Evolutionary conservation across 64 coral and sea anemone genomes (phyloP), one percentile per base, ranked within the genome.

Genomic region (Actinia tenebrosa): DNA sequence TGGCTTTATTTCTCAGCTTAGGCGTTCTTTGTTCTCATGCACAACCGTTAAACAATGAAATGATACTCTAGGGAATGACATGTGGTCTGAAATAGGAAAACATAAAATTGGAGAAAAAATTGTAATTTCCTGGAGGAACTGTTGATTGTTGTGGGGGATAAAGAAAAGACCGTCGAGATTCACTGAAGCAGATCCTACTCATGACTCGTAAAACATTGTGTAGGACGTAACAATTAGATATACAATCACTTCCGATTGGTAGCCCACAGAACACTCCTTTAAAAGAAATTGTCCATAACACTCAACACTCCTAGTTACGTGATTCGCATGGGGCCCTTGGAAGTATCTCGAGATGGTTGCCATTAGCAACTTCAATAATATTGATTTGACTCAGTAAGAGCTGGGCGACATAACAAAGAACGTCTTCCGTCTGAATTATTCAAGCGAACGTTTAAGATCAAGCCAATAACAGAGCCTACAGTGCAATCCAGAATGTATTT

Each of bases 321-420:
- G 63, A 23, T 66, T 66, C 20, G 20, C n/a, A 22, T 7, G 7
- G 63, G 63, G 8, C 8, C 1, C n/a, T 30, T 75, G 7, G 69
- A 75, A 75, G 25, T 75, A 30, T 75, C 69, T 75, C 69, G 69
- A 75, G 69, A 14, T 30, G 69, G 69, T 75, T 75, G 69, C 11
- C 13, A 75, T 27, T 75, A 75, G 69, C 14, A 75, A 75, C 69
- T 37, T 37, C 30, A 37, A 75, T 10, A 42, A 30, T 30, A 75
- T 10, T 75, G 42, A 10, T 75, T 26, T 22, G 19, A 1, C 64
- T 7, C 9, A 25, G 2, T 10, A 69, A 69, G 64, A 6, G 9
- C 5, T n/a, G 64, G 8, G 23, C 69, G 13, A 15, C 10, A 42
- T 13, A 15, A 3, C 13, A 16, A 75, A 75, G 0, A 66, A 10